These are phyloP conservation scores for Desmodus rotundus DNA, from an alignment of 2,113 vertebrate species.

Conservation along the genomic window DNA sequence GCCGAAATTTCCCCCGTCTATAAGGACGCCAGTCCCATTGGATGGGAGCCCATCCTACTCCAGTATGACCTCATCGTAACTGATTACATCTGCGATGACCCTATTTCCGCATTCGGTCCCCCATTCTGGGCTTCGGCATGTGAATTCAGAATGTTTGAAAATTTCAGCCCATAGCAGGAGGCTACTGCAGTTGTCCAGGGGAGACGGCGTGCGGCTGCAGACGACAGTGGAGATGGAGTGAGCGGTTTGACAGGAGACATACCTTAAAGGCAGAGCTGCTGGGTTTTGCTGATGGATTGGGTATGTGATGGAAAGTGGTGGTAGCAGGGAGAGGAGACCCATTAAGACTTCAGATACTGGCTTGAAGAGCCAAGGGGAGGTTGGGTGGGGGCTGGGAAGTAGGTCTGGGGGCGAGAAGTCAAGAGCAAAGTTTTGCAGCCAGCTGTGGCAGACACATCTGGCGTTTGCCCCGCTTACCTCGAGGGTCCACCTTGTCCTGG, in stretches of 20 bases:
- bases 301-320: background rate
- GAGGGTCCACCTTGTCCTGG: conserved; percentile 58
- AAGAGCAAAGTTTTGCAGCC: conserved; percentile 51
- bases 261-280: background rate
- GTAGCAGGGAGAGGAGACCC: background rate
- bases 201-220: background rate
- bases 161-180: background rate
- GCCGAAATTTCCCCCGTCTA: background rate
- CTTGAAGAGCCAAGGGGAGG: background rate
- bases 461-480: conserved; percentile 69
- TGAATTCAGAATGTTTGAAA: background rate
- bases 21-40: background rate
- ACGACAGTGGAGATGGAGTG: background rate
- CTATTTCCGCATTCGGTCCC: background rate
- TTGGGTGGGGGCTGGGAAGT: background rate
- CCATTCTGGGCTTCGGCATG: background rate
- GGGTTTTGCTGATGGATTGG: background rate
- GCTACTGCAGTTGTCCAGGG: background rate
- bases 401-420: conserved; percentile 17
- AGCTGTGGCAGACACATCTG: conserved; percentile 63
- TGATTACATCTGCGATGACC: background rate
- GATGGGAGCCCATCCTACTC: background rate
- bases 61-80: background rate
- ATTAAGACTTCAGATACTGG: background rate
- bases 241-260: background rate